Conservation (phyloP, 1,140 invertebrate genomes). For the Euborellia annulipes region DNA sequence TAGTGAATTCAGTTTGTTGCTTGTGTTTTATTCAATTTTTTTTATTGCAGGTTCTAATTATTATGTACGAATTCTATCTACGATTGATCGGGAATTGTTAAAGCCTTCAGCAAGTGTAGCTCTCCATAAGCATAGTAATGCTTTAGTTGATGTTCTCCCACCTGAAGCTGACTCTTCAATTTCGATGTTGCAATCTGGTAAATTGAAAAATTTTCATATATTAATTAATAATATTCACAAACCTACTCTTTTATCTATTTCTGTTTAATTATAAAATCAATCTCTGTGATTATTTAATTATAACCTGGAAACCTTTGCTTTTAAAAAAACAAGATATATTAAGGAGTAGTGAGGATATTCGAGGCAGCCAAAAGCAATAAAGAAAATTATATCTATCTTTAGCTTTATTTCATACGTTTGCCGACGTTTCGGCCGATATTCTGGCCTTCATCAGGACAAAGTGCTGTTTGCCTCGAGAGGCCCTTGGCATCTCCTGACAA, state of each 20-base stretch:
- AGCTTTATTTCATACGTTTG: too few species aligned
- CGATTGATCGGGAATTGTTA: constrained; percentile 87
- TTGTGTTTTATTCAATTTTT: constrained; percentile 10
- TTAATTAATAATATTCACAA: background rate
- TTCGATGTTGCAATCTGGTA: constrained; percentile 86
- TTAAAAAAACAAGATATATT: too few species aligned
- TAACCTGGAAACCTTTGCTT: too few species aligned
- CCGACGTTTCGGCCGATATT: too few species aligned
- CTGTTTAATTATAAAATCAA: background rate
- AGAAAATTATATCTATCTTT: too few species aligned
- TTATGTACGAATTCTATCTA: constrained; percentile 91
- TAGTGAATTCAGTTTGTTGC: too few species aligned
- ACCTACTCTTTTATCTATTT: constrained; percentile 1
- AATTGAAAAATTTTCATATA: constrained; percentile 7
- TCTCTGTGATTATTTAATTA: too few species aligned
- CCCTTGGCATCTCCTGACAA: too few species aligned
- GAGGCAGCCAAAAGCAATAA: too few species aligned
- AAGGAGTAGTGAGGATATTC: too few species aligned
- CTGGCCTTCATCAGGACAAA: too few species aligned
- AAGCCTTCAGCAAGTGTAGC: constrained; percentile 94
- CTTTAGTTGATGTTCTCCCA: constrained; percentile 89
- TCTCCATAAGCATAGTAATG: constrained; percentile 95
- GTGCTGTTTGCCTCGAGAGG: too few species aligned
- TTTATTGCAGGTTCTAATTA: constrained; percentile 70
- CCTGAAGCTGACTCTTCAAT: constrained; percentile 96